phyloP scores from a whole-genome alignment of 2,113 vertebrate species.

The Pontoporia blainvillei region DNA sequence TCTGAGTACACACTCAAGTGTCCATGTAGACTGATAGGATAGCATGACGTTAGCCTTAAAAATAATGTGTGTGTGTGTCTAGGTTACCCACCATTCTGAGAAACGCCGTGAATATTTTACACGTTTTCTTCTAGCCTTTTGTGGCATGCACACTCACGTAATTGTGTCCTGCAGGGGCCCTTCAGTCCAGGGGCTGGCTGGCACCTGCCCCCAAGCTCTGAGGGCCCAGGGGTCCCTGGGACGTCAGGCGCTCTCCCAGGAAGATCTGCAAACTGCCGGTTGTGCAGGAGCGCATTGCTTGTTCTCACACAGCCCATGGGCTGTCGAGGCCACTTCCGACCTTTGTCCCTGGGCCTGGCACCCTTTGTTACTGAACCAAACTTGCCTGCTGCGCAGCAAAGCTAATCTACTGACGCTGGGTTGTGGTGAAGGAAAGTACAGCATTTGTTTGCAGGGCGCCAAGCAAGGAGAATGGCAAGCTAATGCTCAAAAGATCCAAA shows the following conservation, averaged over 20 bases:
- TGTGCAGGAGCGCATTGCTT: accelerated
- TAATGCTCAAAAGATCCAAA: background rate
- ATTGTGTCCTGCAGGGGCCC: background rate
- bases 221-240: background rate
- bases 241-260: accelerated
- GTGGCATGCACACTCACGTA: background rate
- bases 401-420: too few relatives aligned
- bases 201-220: accelerated
- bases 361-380: background rate
- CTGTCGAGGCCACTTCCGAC: background rate
- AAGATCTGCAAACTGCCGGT: background rate
- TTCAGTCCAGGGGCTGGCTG: background rate
- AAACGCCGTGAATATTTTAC: background rate
- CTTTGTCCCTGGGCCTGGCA: too few relatives aligned
- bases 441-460: background rate
- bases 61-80: accelerated
- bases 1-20: background rate
- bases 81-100: background rate
- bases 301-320: background rate
- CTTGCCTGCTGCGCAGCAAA: background rate
- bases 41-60: background rate
- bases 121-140: background rate
- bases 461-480: background rate
- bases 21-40: accelerated
- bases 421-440: background rate